Evolutionary conservation across 2,113 vertebrate species (phyloP).

Genomic region (Rissa tridactyla): DNA sequence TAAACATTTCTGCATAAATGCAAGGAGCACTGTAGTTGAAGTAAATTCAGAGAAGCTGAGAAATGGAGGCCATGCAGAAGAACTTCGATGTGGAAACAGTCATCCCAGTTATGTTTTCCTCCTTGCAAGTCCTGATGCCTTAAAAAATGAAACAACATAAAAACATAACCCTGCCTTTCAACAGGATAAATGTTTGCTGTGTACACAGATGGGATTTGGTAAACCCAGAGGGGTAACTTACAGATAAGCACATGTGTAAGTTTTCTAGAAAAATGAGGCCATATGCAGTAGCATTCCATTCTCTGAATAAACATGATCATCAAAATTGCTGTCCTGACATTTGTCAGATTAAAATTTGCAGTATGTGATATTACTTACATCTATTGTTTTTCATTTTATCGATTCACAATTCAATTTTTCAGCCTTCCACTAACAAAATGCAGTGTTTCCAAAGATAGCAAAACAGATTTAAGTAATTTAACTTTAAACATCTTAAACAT

Average conservation of each 20-base stretch:
- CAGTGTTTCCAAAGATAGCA: background rate
- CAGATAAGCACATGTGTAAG: background rate
- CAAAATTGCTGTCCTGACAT: background rate
- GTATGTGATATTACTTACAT: background rate
- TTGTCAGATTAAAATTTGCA: background rate
- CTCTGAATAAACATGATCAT: background rate
- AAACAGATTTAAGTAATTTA: background rate
- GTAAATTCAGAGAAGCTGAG: background rate
- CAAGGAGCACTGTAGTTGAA: background rate
- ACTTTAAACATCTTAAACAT: background rate
- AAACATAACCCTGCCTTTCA: background rate
- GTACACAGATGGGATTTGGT: background rate
- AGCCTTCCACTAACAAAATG: background rate
- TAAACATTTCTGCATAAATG: background rate
- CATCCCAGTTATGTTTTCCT: background rate
- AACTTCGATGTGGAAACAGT: background rate
- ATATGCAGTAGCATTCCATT: background rate
- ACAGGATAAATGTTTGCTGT: background rate
- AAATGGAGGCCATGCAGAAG: background rate
- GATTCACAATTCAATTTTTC: background rate
- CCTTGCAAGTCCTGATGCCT: background rate
- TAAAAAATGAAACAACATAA: background rate
- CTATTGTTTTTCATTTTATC: background rate
- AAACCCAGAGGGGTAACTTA: background rate
- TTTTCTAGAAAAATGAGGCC: background rate